Conservation (phyloP, 1,140 invertebrate genomes). For the Radopholus similis region DNA sequence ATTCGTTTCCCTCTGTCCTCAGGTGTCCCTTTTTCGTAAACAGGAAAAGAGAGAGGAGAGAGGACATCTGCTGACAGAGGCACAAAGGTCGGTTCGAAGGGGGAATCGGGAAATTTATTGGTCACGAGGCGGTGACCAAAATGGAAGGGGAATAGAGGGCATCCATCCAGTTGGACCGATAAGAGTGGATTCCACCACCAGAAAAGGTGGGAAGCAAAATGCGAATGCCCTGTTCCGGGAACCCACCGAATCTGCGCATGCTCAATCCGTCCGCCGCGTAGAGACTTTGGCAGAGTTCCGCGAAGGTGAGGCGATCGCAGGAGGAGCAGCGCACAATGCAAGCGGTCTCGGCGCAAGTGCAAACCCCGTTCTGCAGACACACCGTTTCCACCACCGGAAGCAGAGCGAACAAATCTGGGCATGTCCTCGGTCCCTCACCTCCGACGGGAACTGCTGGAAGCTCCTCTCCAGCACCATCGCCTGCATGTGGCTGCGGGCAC, state of each 20-base stretch:
- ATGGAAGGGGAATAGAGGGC: too few relatives aligned
- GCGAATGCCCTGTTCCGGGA: too few relatives aligned
- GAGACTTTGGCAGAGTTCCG: constrained; percentile 17
- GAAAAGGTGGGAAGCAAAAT: too few relatives aligned
- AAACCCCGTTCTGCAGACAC: constrained; percentile 36
- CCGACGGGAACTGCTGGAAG: neutral
- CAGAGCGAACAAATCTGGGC: neutral
- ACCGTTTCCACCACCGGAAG: constrained; percentile 32
- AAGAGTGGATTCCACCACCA: too few relatives aligned
- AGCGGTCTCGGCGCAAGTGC: constrained; percentile 41
- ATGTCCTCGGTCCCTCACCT: constrained; percentile 3
- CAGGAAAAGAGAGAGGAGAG: too few relatives aligned
- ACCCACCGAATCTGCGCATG: constrained; percentile 11
- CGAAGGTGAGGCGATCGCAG: constrained; percentile 28
- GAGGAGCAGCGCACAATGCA: constrained; percentile 32
- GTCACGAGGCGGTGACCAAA: too few relatives aligned
- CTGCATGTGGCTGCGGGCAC: neutral
- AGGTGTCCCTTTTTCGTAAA: too few relatives aligned
- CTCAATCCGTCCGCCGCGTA: neutral
- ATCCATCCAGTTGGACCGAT: too few relatives aligned
- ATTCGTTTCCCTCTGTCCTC: too few relatives aligned
- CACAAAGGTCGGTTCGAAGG: too few relatives aligned
- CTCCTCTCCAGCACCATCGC: neutral
- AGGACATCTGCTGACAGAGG: too few relatives aligned
- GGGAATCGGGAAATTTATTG: too few relatives aligned